Evolutionary conservation across 2,113 vertebrate genomes (phyloP).

Genomic region (Trogon surrucura): DNA sequence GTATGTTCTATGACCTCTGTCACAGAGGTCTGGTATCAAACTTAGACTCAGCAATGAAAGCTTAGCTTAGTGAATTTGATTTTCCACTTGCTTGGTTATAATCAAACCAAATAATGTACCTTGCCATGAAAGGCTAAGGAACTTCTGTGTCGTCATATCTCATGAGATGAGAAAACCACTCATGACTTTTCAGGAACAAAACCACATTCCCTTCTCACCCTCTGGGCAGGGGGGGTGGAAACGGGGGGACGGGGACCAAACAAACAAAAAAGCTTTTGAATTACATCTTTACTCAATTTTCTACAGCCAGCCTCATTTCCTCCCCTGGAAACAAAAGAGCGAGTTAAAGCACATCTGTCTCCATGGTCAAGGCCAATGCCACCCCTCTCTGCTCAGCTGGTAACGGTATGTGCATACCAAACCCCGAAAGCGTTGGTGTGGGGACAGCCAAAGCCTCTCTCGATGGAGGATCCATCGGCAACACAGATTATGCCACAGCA

Average conservation of each 20-base stretch:
- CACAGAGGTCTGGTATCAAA: neutral
- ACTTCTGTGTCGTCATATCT: neutral
- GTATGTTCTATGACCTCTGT: neutral
- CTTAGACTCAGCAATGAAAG: neutral
- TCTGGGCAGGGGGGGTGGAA: neutral
- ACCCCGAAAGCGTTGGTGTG: neutral
- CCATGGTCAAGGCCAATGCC: neutral
- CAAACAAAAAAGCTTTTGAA: neutral
- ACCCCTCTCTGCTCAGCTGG: neutral
- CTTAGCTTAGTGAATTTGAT: neutral
- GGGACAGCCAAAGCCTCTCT: neutral
- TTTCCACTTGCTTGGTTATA: constrained; percentile 14
- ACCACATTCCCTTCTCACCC: neutral
- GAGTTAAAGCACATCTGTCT: neutral
- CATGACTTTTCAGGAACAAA: neutral
- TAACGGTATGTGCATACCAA: neutral
- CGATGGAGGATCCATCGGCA: neutral
- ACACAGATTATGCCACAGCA: neutral
- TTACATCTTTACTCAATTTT: neutral
- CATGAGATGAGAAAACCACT: neutral
- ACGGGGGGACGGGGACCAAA: neutral
- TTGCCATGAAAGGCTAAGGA: neutral
- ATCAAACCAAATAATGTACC: neutral
- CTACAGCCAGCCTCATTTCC: neutral
- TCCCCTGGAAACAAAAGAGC: neutral